Conservation (phyloP, 2,797 vertebrate genomes). For the Acanthopagrus latus region DNA sequence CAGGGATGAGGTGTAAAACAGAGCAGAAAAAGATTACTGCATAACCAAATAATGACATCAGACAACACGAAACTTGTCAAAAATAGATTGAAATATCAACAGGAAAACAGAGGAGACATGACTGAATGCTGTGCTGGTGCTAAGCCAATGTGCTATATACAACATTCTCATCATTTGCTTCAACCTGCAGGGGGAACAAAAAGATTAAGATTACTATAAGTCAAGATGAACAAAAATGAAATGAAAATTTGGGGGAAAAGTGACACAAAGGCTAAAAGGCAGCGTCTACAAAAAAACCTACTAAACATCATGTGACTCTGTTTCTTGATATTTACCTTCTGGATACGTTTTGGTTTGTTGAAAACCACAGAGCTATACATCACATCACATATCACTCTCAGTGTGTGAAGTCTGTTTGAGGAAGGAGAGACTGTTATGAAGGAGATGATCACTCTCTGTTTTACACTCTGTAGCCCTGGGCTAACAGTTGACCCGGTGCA, state of each 20-base stretch:
- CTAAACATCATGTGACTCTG: not conserved
- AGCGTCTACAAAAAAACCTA: not conserved
- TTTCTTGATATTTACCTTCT: slow-evolving; percentile 22
- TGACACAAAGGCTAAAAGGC: not conserved
- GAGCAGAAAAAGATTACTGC: not conserved
- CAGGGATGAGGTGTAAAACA: not conserved
- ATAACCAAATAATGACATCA: not conserved
- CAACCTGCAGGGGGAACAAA: slow-evolving; percentile 2
- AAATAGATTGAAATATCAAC: not conserved
- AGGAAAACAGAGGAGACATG: not conserved
- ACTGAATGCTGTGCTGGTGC: not conserved
- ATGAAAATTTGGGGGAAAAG: not conserved
- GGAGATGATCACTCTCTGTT: not conserved
- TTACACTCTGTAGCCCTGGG: too few species aligned
- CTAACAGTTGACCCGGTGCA: too few species aligned
- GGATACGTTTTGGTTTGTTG: accelerated
- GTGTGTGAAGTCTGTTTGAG: not conserved
- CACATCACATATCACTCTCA: slow-evolving; percentile 10
- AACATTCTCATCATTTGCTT: not conserved
- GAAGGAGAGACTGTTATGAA: not conserved
- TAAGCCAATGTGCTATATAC: slow-evolving; percentile 19
- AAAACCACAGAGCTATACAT: slow-evolving; percentile 34
- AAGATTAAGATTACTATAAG: too few species aligned
- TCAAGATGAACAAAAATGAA: not conserved
- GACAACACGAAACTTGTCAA: not conserved